phyloP scores from a whole-genome alignment of 1,140 invertebrate genomes.

The Temnothorax nylanderi region DNA sequence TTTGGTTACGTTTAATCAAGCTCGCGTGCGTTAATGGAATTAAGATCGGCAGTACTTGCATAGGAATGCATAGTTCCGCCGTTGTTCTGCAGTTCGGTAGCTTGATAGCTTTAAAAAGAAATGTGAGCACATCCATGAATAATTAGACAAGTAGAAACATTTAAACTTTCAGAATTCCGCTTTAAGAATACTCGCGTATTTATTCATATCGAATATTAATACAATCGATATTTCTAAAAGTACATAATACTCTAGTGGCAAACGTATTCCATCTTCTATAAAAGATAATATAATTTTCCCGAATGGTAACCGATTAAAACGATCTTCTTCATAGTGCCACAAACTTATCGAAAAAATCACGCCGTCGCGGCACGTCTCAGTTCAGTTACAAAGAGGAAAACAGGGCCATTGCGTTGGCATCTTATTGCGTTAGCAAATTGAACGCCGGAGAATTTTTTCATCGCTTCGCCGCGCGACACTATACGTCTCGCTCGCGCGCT shows the following conservation, averaged over 20 bases:
- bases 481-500: slow-evolving; percentile 23
- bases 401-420: background rate
- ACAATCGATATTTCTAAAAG: background rate
- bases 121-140: background rate
- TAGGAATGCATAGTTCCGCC: slow-evolving; percentile 11
- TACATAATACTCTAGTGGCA: background rate
- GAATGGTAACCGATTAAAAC: background rate
- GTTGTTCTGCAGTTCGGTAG: slow-evolving; percentile 16
- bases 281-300: background rate
- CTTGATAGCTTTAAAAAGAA: slow-evolving; percentile 1
- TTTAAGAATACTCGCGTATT: background rate
- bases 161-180: background rate
- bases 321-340: background rate
- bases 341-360: background rate
- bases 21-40: slow-evolving; percentile 58
- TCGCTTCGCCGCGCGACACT: background rate
- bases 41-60: slow-evolving; percentile 39
- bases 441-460: slow-evolving; percentile 37
- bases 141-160: background rate
- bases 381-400: background rate
- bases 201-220: background rate
- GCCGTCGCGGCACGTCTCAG: background rate
- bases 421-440: slow-evolving; percentile 3
- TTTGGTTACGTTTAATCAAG: slow-evolving; percentile 48
- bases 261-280: background rate